Percentiles rank a stretch among this genome's conserved stretches.
These are phyloP conservation scores for Spatulosminthurus flaviceps DNA, from an alignment of 2,888 invertebrate species.

Conservation along the genomic window DNA sequence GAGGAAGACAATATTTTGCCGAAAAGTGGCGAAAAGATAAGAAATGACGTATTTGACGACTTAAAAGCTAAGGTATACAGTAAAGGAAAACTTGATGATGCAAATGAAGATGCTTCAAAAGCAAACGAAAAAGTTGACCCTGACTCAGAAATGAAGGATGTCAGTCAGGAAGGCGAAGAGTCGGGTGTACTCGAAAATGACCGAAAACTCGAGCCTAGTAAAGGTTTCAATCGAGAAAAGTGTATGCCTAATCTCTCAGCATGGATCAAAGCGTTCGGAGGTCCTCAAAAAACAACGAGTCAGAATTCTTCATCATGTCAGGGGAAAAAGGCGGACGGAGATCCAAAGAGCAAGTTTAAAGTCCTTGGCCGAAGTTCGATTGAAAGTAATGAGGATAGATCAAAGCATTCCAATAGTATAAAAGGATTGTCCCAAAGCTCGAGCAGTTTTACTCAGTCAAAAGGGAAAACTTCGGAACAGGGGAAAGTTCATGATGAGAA, in stretches of 20 bases:
- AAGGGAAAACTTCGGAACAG: constrained; percentile 38
- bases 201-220: constrained; percentile 66
- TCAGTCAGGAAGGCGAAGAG: constrained; percentile 67
- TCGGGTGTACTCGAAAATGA: constrained; percentile 61
- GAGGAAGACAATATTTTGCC: constrained; percentile 54
- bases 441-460: constrained; percentile 29
- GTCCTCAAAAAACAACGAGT: constrained; percentile 68
- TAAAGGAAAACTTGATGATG: constrained; percentile 19
- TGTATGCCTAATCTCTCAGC: constrained; percentile 87
- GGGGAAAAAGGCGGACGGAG: constrained; percentile 65
- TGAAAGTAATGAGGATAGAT: constrained; percentile 35
- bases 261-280: constrained; percentile 92
- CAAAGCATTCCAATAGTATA: constrained; percentile 56
- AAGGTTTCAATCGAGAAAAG: constrained; percentile 72
- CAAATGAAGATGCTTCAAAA: constrained; percentile 3
- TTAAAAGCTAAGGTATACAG: constrained; percentile 46
- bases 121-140: constrained; percentile 65
- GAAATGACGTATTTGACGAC: constrained; percentile 45
- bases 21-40: constrained; percentile 17
- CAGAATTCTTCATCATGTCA: constrained; percentile 56
- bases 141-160: constrained; percentile 65
- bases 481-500: constrained; percentile 65
- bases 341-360: constrained; percentile 60
- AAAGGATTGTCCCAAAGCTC: constrained; percentile 67
- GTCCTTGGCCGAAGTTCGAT: constrained; percentile 58